Percentiles rank a stretch among this genome's conserved stretches.
These are phyloP conservation scores for Eurytoma californica DNA, from an alignment of 2,888 invertebrate species.

Conservation along the genomic window DNA sequence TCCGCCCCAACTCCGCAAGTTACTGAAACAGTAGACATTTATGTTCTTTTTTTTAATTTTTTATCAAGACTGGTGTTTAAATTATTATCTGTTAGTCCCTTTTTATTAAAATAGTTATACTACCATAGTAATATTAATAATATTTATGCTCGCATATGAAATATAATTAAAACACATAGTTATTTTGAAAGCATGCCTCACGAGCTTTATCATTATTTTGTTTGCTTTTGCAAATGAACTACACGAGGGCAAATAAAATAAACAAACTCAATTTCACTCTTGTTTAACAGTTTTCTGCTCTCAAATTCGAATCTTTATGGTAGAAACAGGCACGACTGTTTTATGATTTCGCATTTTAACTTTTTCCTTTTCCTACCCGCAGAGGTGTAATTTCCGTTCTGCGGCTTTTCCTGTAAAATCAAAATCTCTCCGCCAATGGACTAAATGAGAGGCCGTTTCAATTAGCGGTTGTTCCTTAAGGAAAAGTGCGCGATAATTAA, in stretches of 20 bases:
- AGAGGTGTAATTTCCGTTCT: conserved; percentile 12
- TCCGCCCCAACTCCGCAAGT: conserved; percentile 81
- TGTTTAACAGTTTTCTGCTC: neutral
- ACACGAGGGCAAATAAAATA: too few species aligned
- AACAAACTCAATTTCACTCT: neutral
- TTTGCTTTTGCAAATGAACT: neutral
- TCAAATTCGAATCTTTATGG: neutral
- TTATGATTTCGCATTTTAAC: neutral
- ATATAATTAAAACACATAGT: too few species aligned
- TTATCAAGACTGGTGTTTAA: neutral
- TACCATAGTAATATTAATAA: too few species aligned
- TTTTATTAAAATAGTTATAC: too few species aligned
- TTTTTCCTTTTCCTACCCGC: neutral
- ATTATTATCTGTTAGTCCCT: too few species aligned
- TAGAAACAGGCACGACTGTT: neutral
- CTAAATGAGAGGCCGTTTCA: conserved; percentile 20
- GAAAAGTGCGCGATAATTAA: conserved; percentile 15
- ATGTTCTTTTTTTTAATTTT: neutral
- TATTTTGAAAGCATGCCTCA: too few species aligned
- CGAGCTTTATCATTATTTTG: neutral
- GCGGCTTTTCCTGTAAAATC: conserved; percentile 4
- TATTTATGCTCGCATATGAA: too few species aligned
- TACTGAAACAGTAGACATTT: conserved; percentile 75
- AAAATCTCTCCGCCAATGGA: conserved; percentile 11
- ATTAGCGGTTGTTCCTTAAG: conserved; percentile 38